These are phyloP conservation scores for Sinocyclocheilus anophthalmus DNA, from an alignment of 2,113 vertebrate species.

Conservation along the genomic window DNA sequence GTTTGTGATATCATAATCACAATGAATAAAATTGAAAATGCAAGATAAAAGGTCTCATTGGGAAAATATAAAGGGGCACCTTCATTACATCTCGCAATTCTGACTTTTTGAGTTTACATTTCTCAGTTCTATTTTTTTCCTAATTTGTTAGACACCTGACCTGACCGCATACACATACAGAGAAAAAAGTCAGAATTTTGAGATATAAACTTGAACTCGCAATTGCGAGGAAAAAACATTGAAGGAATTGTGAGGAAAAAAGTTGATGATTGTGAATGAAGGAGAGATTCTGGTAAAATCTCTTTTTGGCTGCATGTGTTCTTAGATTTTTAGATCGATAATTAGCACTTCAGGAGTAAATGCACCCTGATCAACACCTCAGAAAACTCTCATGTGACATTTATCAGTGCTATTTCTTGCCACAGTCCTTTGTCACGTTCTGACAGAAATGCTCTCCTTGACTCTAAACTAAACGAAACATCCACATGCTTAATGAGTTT, in stretches of 20 bases:
- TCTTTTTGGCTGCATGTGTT: neutral
- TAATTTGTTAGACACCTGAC: too few species aligned
- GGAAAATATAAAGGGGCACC: too few species aligned
- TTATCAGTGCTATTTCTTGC: slow-evolving; percentile 43
- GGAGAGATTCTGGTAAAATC: neutral
- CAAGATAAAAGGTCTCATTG: too few species aligned
- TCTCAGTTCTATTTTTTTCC: too few species aligned
- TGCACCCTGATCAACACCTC: slow-evolving; percentile 26
- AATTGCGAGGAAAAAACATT: too few species aligned
- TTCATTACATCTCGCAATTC: too few species aligned
- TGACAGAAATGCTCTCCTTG: slow-evolving; percentile 53
- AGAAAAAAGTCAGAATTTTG: too few species aligned
- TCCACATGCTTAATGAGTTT: slow-evolving; percentile 91
- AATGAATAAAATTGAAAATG: too few species aligned
- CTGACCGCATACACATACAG: too few species aligned
- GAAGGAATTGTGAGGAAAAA: neutral
- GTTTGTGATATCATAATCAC: too few species aligned
- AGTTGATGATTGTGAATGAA: neutral
- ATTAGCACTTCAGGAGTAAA: slow-evolving; percentile 11
- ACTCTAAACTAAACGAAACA: slow-evolving; percentile 82
- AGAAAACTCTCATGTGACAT: slow-evolving; percentile 29
- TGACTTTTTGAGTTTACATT: too few species aligned
- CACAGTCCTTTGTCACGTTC: slow-evolving; percentile 43
- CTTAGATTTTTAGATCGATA: neutral
- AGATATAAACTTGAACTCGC: too few species aligned